Evolutionary conservation across 2,113 vertebrate species (phyloP), one percentile per base, ranked within the genome.

Genomic region (Mustela nigripes): DNA sequence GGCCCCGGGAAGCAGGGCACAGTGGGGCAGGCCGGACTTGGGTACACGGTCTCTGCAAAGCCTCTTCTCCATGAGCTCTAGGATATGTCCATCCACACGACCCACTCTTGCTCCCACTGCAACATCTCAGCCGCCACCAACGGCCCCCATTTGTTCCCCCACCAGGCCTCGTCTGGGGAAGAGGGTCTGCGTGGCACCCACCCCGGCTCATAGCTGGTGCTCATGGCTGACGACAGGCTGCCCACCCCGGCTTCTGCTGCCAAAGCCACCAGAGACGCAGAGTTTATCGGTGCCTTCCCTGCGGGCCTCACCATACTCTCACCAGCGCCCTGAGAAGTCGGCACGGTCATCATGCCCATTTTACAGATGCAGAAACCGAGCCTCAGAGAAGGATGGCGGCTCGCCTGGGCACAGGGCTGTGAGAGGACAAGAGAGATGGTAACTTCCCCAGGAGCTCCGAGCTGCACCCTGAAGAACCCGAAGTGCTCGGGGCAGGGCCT

Each of bases 271-370:
- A 58, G 0, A 0, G 4, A n/a, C 11, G 4, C 5, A 0, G 26
- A 5, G 21, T 18, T 56, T 0, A 33, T 4, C 0, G 3, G 19
- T 0, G 19, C 15, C 0, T 0, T 12, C 4, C 9, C 3, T 0
- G 0, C 1, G 0, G 42, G 12, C 4, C 78, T 53, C 53, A 42
- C 10, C 0, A 12, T 0, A 7, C 24, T 33, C 85, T 36, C 7
- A 1, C 4, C 14, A 7, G 15, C 0, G 71, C 28, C 71, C 60
- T 0, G 4, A 3, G 7, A 33, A 31, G 8, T 7, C 2, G 0
- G 0, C 12, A 7, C 1, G 2, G 73, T 18, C 0, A 1, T 3
- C 1, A 16, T 0, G 10, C n/a, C 28, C 11, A 5, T 28, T 50
- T 56, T 24, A 26, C 50, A 80, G 83, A 79, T 0, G 33, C 26